These are phyloP conservation scores for Dendrophyllia cribrosa DNA, from an alignment of 64 coral and sea anemone genomes.

Conservation along the genomic window DNA sequence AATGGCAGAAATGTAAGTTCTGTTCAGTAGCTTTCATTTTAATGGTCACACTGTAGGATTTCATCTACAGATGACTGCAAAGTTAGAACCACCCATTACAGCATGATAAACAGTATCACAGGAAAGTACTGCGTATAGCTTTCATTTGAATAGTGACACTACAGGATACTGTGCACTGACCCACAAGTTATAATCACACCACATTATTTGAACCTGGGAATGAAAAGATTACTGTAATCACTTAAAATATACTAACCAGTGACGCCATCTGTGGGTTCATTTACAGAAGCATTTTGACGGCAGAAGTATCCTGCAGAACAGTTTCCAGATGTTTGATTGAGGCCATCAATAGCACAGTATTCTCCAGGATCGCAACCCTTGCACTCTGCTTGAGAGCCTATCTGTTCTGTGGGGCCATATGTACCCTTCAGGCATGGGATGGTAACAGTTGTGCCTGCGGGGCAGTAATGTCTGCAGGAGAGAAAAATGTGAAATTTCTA, in stretches of 20 bases:
- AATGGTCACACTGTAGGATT: too few relatives aligned
- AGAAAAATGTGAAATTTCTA: conserved; percentile 5
- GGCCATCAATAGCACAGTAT: conserved; percentile 79
- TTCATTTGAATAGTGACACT: too few relatives aligned
- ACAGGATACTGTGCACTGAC: too few relatives aligned
- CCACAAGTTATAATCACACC: too few relatives aligned
- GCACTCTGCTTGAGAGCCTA: conserved; percentile 83
- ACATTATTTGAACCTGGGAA: too few relatives aligned
- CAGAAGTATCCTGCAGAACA: conserved; percentile 97
- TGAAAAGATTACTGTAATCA: too few relatives aligned
- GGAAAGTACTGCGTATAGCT: too few relatives aligned
- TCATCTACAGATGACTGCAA: too few relatives aligned
- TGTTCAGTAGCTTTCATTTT: too few relatives aligned
- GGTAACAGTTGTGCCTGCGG: conserved; percentile 67
- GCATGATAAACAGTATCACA: too few relatives aligned
- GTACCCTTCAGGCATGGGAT: conserved; percentile 83
- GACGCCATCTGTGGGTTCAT: conserved; percentile 71
- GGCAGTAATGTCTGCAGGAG: conserved; percentile 82
- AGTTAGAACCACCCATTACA: too few relatives aligned
- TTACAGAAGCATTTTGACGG: conserved; percentile 82
- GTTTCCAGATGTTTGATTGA: conserved; percentile 89
- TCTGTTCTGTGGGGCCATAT: conserved; percentile 78
- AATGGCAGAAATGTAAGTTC: too few relatives aligned
- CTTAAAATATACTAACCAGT: conserved; percentile 71
- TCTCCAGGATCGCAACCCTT: conserved; percentile 89